Conservation (phyloP, 2,888 invertebrate genomes). For the Pyrgus malvae region DNA sequence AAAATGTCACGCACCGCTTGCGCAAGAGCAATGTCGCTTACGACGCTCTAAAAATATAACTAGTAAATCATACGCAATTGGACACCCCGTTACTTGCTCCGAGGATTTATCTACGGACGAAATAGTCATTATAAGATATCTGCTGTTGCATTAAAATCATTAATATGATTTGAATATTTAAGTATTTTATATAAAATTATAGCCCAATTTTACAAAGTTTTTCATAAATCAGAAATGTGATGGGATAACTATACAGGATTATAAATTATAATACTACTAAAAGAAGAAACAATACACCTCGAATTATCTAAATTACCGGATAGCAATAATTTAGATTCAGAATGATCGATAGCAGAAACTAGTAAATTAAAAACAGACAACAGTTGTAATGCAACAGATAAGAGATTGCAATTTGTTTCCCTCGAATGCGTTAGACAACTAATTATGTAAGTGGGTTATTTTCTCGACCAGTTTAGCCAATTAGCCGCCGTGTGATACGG, state of each 20-base stretch:
- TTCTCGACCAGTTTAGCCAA: slow-evolving; percentile 18
- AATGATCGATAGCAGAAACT: neutral
- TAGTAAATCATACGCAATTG: slow-evolving; percentile 31
- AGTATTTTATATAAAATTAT: too few species aligned
- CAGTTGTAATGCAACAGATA: slow-evolving; percentile 8
- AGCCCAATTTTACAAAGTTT: too few species aligned
- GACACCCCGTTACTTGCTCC: slow-evolving; percentile 19
- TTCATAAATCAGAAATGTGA: too few species aligned
- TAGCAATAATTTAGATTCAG: neutral
- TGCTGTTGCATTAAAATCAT: slow-evolving; percentile 2
- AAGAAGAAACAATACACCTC: too few species aligned
- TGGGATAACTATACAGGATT: neutral
- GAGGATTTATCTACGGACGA: slow-evolving; percentile 15
- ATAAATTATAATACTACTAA: too few species aligned
- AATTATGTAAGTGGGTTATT: slow-evolving; percentile 25
- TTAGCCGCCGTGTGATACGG: slow-evolving; percentile 25
- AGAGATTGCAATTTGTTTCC: slow-evolving; percentile 34
- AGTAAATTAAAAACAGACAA: slow-evolving; percentile 13
- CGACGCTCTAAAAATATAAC: slow-evolving; percentile 50
- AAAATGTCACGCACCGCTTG: slow-evolving; percentile 72
- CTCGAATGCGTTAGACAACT: slow-evolving; percentile 1
- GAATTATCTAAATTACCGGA: too few species aligned
- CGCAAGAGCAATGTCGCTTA: slow-evolving; percentile 58
- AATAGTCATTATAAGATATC: slow-evolving; percentile 12
- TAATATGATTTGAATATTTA: neutral